phyloP scores from a whole-genome alignment of 2,797 vertebrate species.

The Echiichthys vipera region DNA sequence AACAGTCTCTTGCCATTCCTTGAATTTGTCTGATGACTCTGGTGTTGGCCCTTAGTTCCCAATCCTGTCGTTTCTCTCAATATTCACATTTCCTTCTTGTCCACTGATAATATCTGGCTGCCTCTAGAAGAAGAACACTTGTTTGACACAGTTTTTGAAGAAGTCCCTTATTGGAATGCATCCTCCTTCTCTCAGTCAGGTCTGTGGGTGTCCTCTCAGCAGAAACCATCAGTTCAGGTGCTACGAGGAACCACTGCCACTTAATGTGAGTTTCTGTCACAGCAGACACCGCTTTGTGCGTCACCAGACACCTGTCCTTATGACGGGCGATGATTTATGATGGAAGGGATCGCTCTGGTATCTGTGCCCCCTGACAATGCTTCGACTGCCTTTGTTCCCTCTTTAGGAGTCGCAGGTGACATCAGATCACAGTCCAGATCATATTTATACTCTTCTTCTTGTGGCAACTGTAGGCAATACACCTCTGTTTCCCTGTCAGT shows the following conservation, averaged over 20 bases:
- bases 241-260: slow-evolving; percentile 32
- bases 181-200: slow-evolving; percentile 9
- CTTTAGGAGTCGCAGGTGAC: slow-evolving; percentile 53
- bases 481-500: slow-evolving; percentile 39
- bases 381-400: slow-evolving; percentile 61
- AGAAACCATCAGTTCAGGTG: slow-evolving; percentile 19
- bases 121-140: not conserved
- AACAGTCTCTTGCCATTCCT: too few relatives aligned
- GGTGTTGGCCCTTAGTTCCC: too few relatives aligned
- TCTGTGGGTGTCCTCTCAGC: slow-evolving; percentile 25
- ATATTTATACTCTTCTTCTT: slow-evolving; percentile 51
- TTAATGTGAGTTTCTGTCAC: slow-evolving; percentile 56
- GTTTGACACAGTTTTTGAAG: slow-evolving; percentile 10
- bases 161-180: not conserved
- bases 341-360: slow-evolving; percentile 87
- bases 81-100: not conserved
- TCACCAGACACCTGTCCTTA: slow-evolving; percentile 84
- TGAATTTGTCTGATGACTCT: too few relatives aligned
- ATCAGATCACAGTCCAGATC: slow-evolving; percentile 58
- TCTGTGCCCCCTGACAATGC: slow-evolving; percentile 77
- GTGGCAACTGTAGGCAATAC: slow-evolving; percentile 43
- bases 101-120: not conserved
- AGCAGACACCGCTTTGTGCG: slow-evolving; percentile 65
- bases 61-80: too few relatives aligned
- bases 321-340: slow-evolving; percentile 76